phyloP scores from a whole-genome alignment of 2,113 vertebrate genomes.

The Ovis canadensis region DNA sequence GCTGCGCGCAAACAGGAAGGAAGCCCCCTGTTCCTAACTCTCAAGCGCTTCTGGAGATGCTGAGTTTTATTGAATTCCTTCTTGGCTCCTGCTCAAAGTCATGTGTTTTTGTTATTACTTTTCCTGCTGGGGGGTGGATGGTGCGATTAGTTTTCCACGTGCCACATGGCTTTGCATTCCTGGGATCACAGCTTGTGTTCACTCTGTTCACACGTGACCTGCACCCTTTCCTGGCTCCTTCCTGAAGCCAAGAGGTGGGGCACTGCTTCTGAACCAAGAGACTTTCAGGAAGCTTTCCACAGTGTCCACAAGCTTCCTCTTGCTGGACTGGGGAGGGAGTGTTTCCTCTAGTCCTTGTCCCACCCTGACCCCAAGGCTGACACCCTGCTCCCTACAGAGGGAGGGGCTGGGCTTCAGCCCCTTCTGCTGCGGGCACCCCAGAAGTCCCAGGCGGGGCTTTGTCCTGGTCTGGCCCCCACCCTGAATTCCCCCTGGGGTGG shows the following conservation, averaged over 20 bases:
- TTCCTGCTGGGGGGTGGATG: not conserved
- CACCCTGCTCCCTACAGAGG: too few relatives aligned
- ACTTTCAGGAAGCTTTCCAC: not conserved
- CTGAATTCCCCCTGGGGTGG: not conserved
- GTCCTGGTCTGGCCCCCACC: not conserved
- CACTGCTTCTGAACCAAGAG: too few relatives aligned
- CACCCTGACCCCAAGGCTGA: not conserved
- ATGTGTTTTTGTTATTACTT: not conserved
- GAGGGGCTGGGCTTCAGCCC: not conserved
- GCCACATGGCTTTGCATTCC: not conserved
- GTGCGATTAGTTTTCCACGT: not conserved
- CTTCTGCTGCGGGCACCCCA: not conserved
- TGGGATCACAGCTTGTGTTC: not conserved
- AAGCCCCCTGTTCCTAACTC: not conserved
- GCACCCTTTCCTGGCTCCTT: not conserved
- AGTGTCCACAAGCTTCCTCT: not conserved
- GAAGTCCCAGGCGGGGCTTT: not conserved
- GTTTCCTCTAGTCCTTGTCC: too few relatives aligned
- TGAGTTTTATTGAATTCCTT: not conserved
- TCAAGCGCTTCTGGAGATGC: accelerated
- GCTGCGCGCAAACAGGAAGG: accelerated
- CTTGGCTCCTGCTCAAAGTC: not conserved
- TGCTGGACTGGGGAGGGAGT: not conserved
- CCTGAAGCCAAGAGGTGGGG: not conserved
- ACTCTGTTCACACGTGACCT: not conserved